Base-by-base conservation (phyloP, 2,888 invertebrate genomes). In the Drosophila maculinotata region DNA sequence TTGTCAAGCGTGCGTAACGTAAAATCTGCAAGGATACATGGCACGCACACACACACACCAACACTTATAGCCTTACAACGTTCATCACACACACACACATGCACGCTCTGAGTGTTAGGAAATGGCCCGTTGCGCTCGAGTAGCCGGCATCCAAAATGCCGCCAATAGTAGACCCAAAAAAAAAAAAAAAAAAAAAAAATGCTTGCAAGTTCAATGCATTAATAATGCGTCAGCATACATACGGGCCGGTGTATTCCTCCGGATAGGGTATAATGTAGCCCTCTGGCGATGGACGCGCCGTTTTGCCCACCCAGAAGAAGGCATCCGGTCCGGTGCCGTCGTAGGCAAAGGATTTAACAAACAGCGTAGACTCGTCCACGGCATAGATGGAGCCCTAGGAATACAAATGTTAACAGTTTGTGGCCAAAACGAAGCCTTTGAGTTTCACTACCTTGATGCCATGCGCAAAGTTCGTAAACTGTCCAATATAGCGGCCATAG, bases 231-330 rank as follows among this genome's bases (percentile, higher is more conserved):
- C 20, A 49, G 35, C 54, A 64, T 77, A 91, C 94, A 93, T 91
- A 97, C 97, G 95, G 94, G 89, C 95, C 95, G 58, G 93, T 93
- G 90, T 95, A 96, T 87, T 96, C 95, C 88, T 97, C 96, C 26
- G 97, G 97, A 90, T 96, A 97, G 15, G 97, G 97, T 88, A 97
- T 95, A 65, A 97, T 94, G 66, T 94, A 95, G 62, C 97, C 97
- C 49, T 95, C 95, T 15, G 97, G 97, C 76, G 95, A 95, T 1
- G 97, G 97, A 70, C 95, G 93, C 1, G 94, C 93, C 3, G 95
- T 94, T 87, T 95, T 96, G 10, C 97, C 97, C 62, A 97, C 95
- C 97, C 97, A 97, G 93, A 97, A 97, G 92, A 95, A 97, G 1
- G 97, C 96, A 90, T 96, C 96, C 65, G 97, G 96, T 7, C 95